phyloP scores from a whole-genome alignment of 1,140 invertebrate species.

The Penaeus indicus region DNA sequence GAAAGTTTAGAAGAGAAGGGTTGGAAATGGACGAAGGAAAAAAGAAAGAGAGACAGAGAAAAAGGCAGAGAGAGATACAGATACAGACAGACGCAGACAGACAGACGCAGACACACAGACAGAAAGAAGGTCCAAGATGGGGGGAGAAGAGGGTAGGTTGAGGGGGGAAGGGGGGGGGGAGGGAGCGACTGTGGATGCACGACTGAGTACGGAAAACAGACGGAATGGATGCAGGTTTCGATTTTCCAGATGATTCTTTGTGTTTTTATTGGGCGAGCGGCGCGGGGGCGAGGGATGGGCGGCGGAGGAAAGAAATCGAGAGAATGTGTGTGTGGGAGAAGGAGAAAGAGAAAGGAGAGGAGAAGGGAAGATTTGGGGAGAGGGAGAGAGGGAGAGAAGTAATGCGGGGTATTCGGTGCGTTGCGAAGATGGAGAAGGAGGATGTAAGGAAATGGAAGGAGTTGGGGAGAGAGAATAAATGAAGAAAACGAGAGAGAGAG shows the following conservation, averaged over 20 bases:
- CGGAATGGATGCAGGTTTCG: not conserved
- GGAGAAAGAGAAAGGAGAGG: not conserved
- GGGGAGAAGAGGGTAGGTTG: not conserved
- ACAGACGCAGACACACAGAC: not conserved
- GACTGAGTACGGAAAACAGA: constrained; percentile 9
- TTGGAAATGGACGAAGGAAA: too few relatives aligned
- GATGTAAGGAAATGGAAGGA: not conserved
- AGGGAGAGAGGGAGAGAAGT: not conserved
- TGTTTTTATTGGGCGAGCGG: too few relatives aligned
- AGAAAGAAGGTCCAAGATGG: not conserved
- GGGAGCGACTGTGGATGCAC: not conserved
- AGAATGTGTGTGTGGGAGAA: not conserved
- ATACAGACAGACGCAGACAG: too few relatives aligned
- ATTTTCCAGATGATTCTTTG: too few relatives aligned
- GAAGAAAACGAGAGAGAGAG: not conserved
- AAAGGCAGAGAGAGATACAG: too few relatives aligned
- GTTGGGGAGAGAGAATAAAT: not conserved
- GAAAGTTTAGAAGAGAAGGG: too few relatives aligned
- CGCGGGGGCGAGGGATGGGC: constrained; percentile 14
- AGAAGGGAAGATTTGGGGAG: not conserved
- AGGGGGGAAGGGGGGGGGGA: not conserved
- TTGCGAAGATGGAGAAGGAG: not conserved
- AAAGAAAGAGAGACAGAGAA: too few relatives aligned
- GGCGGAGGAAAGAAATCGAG: not conserved
- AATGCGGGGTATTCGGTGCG: not conserved